Evolutionary conservation across 2,888 invertebrate genomes (phyloP), one percentile per base, ranked within the genome.

Genomic region (Aromia moschata): DNA sequence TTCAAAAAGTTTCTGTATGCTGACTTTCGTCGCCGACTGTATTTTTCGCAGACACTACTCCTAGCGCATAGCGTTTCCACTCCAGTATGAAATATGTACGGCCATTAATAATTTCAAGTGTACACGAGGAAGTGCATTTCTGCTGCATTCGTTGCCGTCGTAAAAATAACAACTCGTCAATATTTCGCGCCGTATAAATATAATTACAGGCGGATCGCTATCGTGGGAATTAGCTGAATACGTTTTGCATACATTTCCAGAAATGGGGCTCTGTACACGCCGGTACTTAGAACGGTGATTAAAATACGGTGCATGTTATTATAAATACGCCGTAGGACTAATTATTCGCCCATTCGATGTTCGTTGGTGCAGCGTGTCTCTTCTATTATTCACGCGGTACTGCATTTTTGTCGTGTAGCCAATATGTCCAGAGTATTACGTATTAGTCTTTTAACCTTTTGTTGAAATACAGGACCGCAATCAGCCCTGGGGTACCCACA

Each of bases 231-330:
- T 40, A 52, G 31, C 52, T 38, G 57, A 45, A 58, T 58, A 52
- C 30, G 11, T 44, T 56, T 58, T 58, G 57, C 57, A 58, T 58
- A 58, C 31, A 52, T 49, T 52, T 45, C 38, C 11, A 40, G 16
- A 46, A 40, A 11, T 41, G 41, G 41, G 40, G 31, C 52, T 38
- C 25, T 51, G 40, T 38, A n/a, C n/a, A n/a, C 9, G 49, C 49
- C n/a, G 20, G 25, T 15, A 41, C 12, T 41, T 46, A 33, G 40
- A 33, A 17, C 31, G 40, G 31, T 46, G 40, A 55, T 55, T 55
- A 55, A 45, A 46, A 25, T 45, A 55, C 51, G 25, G 30, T 11
- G 31, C 46, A 47, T 46, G 31, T 41, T 55, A 52, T 52, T 52
- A 41, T 41, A 52, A 41, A 31, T 25, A 52, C 41, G 41, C 31